These are phyloP conservation scores for Brenthis daphne DNA, from an alignment of 2,888 invertebrate genomes.

Conservation along the genomic window DNA sequence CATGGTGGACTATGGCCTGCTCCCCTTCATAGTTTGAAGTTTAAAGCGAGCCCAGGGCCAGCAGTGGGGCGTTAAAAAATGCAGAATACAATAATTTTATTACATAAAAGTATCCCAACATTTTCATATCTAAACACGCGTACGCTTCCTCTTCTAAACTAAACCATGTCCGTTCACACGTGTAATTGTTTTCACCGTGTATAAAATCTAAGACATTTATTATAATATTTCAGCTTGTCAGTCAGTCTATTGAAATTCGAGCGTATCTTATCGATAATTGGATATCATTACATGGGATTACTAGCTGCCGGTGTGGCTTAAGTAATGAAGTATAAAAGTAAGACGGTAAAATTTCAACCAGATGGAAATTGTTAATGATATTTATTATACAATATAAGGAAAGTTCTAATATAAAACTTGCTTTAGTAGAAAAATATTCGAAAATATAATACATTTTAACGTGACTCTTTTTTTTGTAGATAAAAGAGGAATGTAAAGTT, in stretches of 20 bases:
- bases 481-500: too few relatives aligned
- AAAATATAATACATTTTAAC: too few relatives aligned
- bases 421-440: too few relatives aligned
- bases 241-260: slow-evolving; percentile 75
- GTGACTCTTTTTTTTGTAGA: too few relatives aligned
- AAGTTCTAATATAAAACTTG: neutral
- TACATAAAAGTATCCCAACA: neutral
- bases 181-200: slow-evolving; percentile 71
- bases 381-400: neutral
- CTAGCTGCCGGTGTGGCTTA: slow-evolving; percentile 47
- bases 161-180: slow-evolving; percentile 40
- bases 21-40: too few relatives aligned
- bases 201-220: slow-evolving; percentile 74
- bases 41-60: too few relatives aligned
- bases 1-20: too few relatives aligned
- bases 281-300: slow-evolving; percentile 65
- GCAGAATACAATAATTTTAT: too few relatives aligned
- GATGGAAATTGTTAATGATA: slow-evolving; percentile 13
- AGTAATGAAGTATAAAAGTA: slow-evolving; percentile 34
- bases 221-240: slow-evolving; percentile 77
- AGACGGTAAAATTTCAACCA: slow-evolving; percentile 8
- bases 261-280: slow-evolving; percentile 79
- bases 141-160: slow-evolving; percentile 40
- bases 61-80: too few relatives aligned
- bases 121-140: neutral